Evolutionary conservation across 2,113 vertebrate genomes (phyloP), one percentile per base, ranked within the genome.

Genomic region (Gadus chalcogrammus): DNA sequence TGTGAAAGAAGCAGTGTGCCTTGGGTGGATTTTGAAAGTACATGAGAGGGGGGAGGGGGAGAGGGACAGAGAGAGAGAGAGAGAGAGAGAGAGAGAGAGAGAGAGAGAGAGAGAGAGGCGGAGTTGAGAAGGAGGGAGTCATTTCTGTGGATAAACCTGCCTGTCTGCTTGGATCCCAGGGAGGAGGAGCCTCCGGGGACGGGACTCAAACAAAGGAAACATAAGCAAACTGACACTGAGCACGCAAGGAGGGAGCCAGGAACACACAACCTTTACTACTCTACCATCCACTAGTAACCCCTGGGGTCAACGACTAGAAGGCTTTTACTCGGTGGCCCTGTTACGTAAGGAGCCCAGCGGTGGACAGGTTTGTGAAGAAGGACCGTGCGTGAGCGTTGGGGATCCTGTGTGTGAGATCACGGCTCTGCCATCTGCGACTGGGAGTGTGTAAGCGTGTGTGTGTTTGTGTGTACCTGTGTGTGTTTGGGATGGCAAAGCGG

Each of bases 201-300:
- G 82, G 85, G 73, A 83, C 77, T 86, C 71, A 87, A 81, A 90
- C 89, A 90, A 90, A 90, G 85, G 81, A 87, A 82, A 80, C 80
- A 85, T 24, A 67, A 79, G 75, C 84, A 83, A 78, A 74, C 79
- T 81, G 77, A 87, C 83, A 84, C 80, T 69, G 66, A 79, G 65
- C 67, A 72, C 53, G 71, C 67, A 65, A 65, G 74, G 52, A 24
- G 22, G 22, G 6, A 75, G 73, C 60, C 35, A 55, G 2, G 68
- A 28, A 72, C 15, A 66, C 24, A 66, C 72, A 81, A n/a, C 15
- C 80, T 76, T 75, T 53, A 64, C 24, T 68, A 61, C 31, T 69
- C 78, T 38, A 65, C 69, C 65, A 31, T 24, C 12, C 64, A 22
- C 15, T 63, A n/a, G 65, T 55, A 70, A 65, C 17, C 55, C 73